Evolutionary conservation across 2,888 invertebrate species (phyloP).

Genomic region (Epirrita christyi): DNA sequence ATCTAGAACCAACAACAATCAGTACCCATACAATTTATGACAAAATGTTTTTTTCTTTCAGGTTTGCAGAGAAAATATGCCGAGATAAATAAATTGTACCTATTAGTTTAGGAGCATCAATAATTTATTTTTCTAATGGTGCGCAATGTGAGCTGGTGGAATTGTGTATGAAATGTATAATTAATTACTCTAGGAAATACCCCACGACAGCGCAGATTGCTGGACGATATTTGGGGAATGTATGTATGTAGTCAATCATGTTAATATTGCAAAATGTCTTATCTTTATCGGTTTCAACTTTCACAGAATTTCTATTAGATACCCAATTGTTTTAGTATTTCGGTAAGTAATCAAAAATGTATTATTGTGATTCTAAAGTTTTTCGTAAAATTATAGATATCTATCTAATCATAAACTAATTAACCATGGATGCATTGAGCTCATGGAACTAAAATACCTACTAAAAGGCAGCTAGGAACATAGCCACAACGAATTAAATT

Average conservation of each 20-base stretch:
- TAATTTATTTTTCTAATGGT: conserved; percentile 85
- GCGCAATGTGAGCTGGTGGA: conserved; percentile 82
- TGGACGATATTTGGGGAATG: conserved; percentile 77
- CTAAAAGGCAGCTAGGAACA: too few species aligned
- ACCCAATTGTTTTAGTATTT: conserved; percentile 53
- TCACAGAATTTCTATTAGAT: conserved; percentile 62
- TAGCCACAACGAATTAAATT: too few species aligned
- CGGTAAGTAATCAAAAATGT: conserved; percentile 61
- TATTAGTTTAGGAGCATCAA: conserved; percentile 78
- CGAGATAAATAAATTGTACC: conserved; percentile 74
- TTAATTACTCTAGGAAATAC: conserved; percentile 68
- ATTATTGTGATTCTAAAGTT: conserved; percentile 49
- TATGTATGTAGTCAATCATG: conserved; percentile 81
- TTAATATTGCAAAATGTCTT: conserved; percentile 66
- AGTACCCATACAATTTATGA: too few species aligned
- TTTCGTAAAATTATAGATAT: conserved; percentile 39
- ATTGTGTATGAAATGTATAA: conserved; percentile 73
- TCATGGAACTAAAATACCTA: too few species aligned
- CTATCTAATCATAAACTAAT: conserved; percentile 39
- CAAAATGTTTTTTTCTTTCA: conserved; percentile 58
- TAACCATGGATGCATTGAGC: conserved; percentile 15
- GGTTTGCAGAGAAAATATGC: conserved; percentile 83
- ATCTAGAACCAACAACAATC: too few species aligned
- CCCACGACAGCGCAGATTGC: conserved; percentile 67
- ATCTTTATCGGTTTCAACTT: conserved; percentile 67